These are phyloP conservation scores for Girardinichthys multiradiatus DNA, from an alignment of 2,113 vertebrate genomes.

Conservation along the genomic window DNA sequence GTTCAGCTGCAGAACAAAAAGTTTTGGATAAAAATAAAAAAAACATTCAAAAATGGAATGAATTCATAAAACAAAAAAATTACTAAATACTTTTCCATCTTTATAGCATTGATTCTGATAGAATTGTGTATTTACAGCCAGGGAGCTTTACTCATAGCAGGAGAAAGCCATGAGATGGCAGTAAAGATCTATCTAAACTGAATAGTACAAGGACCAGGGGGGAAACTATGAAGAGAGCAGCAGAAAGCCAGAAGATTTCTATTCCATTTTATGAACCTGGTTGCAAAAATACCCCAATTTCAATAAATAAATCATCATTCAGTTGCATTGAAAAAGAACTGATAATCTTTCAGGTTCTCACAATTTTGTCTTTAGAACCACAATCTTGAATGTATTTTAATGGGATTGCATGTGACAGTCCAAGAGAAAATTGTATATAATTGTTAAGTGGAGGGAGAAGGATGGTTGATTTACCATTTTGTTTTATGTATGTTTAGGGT, in stretches of 20 bases:
- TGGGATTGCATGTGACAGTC: neutral
- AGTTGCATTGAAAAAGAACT: too few species aligned
- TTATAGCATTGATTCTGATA: neutral
- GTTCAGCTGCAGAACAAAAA: neutral
- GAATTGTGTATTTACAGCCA: neutral
- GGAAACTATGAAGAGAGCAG: neutral
- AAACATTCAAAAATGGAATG: conserved; percentile 9
- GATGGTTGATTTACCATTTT: neutral
- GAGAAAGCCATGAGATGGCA: conserved; percentile 50
- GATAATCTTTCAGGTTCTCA: neutral
- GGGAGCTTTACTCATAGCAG: neutral
- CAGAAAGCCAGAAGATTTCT: neutral
- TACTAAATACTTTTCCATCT: neutral
- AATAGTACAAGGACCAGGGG: neutral
- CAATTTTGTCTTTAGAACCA: neutral
- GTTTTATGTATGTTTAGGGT: neutral
- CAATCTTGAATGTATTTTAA: neutral
- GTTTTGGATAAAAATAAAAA: conserved; percentile 20
- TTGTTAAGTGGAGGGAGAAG: neutral
- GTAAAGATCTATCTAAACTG: conserved; percentile 21
- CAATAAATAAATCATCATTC: neutral
- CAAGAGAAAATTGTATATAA: neutral
- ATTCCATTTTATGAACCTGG: neutral
- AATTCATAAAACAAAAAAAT: neutral
- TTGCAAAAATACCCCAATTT: neutral